These are phyloP conservation scores for Pluvialis apricaria DNA, from an alignment of 2,113 vertebrate genomes.

Conservation along the genomic window DNA sequence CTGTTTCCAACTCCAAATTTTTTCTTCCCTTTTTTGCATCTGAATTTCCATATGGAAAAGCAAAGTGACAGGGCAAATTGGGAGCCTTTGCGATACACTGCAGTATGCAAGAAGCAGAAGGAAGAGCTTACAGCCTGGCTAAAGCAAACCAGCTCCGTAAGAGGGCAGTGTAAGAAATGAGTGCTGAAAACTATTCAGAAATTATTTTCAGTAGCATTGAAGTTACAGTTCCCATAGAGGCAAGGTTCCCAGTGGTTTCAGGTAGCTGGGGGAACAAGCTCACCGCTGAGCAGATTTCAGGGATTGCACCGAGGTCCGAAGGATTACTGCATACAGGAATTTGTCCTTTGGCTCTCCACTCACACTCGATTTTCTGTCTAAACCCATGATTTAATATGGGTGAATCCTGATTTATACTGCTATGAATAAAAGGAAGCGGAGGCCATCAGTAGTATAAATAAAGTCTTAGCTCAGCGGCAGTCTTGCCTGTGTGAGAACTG, in stretches of 20 bases:
- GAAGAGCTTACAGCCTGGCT: background rate
- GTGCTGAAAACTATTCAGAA: background rate
- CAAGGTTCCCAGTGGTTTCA: background rate
- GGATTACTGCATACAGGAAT: background rate
- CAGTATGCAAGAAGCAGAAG: background rate
- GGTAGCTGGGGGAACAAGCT: background rate
- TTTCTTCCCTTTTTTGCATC: background rate
- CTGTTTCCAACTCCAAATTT: background rate
- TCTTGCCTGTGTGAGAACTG: background rate
- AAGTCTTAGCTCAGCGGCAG: background rate
- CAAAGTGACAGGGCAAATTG: background rate
- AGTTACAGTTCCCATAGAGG: background rate
- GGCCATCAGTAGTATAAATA: background rate
- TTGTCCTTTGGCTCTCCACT: background rate
- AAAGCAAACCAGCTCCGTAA: background rate
- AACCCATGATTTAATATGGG: background rate
- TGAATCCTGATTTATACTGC: conserved; percentile 20
- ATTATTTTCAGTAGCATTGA: background rate
- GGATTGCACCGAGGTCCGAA: background rate
- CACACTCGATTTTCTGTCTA: background rate
- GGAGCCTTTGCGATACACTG: background rate
- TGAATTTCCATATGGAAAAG: background rate
- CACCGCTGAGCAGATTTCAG: background rate
- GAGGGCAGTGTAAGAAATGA: background rate
- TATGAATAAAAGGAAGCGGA: background rate